phyloP scores from a whole-genome alignment of 2,797 vertebrate genomes.

The Synanceia verrucosa region DNA sequence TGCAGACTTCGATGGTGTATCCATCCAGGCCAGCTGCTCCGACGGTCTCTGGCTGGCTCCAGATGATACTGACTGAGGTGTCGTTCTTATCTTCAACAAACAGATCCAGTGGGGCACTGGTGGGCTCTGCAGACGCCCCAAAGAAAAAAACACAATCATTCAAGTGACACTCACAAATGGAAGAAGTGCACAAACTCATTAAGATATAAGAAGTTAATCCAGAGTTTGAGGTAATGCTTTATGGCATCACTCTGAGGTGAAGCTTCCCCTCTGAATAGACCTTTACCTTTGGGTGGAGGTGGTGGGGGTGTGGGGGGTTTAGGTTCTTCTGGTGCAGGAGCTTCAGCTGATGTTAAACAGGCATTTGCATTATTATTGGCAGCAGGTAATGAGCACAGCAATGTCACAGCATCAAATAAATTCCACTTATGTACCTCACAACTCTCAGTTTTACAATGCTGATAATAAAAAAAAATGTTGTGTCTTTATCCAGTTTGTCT shows the following conservation, averaged over 20 bases:
- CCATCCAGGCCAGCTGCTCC: constrained; percentile 89
- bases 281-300: constrained; percentile 82
- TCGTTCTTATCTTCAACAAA: constrained; percentile 90
- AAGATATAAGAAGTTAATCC: not conserved
- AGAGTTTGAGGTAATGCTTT: not conserved
- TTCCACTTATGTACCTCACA: constrained; percentile 13
- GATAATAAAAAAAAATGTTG: not conserved
- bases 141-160: not conserved
- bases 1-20: constrained; percentile 89
- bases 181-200: not conserved
- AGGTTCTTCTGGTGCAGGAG: constrained; percentile 76
- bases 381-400: constrained; percentile 47
- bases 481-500: not conserved
- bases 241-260: not conserved
- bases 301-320: constrained; percentile 80
- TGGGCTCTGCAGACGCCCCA: constrained; percentile 82
- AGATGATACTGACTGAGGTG: constrained; percentile 88
- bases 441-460: constrained; percentile 7
- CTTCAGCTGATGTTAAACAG: constrained; percentile 77
- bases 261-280: not conserved
- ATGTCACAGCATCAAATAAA: constrained; percentile 23
- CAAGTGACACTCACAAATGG: not conserved
- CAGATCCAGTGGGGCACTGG: constrained; percentile 87
- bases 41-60: constrained; percentile 89
- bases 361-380: constrained; percentile 54